Evolutionary conservation across 2,797 vertebrate species (phyloP).

Genomic region (Taeniopygia guttata): DNA sequence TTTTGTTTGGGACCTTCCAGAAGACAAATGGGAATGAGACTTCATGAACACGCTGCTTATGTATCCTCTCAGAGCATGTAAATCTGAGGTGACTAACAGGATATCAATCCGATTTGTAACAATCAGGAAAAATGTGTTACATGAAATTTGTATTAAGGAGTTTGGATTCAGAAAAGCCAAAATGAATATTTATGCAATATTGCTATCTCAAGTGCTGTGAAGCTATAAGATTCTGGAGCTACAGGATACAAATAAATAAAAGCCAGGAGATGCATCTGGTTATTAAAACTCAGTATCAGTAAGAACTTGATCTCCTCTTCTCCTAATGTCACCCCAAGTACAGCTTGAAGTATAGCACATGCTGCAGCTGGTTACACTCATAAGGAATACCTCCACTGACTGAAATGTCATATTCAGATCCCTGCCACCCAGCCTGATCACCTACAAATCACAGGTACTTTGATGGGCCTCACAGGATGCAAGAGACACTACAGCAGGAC

Average conservation of each 20-base stretch:
- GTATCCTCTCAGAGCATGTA: background rate
- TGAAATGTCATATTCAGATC: background rate
- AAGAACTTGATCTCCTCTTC: background rate
- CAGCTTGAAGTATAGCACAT: background rate
- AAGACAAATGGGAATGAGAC: background rate
- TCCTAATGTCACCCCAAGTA: background rate
- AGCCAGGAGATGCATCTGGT: background rate
- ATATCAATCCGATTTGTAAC: background rate
- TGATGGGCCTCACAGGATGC: background rate
- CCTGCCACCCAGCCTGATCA: background rate
- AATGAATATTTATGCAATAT: conserved; percentile 28
- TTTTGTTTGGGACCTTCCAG: background rate
- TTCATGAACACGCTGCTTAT: background rate
- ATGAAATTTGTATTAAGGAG: background rate
- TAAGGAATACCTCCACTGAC: background rate
- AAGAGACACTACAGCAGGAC: background rate
- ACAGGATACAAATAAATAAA: conserved; percentile 17
- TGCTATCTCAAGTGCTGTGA: background rate
- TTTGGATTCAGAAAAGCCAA: background rate
- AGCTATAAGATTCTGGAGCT: background rate
- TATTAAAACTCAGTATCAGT: conserved; percentile 3
- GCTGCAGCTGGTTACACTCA: background rate
- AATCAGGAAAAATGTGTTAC: background rate
- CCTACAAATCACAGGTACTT: background rate
- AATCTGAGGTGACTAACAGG: background rate